Percentiles rank a stretch among this genome's conserved stretches.
Conservation (phyloP, 2,113 vertebrate species). For the Syngnathoides biaculeatus region DNA sequence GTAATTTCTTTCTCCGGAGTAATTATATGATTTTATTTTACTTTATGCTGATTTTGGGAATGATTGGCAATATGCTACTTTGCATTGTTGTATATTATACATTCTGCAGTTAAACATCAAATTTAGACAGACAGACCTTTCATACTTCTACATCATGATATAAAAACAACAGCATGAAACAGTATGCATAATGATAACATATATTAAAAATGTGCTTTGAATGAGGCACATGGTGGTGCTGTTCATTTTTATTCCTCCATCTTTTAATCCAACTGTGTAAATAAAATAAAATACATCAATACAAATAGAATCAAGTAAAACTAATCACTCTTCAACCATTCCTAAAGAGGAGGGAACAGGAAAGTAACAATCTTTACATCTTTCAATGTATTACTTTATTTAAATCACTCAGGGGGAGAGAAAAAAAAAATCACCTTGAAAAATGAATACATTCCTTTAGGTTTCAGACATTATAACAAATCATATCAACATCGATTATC, state of each 20-base stretch:
- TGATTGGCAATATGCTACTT: no score
- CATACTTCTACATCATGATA: background rate
- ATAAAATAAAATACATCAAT: background rate
- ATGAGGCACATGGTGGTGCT: constrained; percentile 30
- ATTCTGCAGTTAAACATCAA: background rate
- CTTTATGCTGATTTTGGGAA: no score
- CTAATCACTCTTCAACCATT: background rate
- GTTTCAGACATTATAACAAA: constrained; percentile 62
- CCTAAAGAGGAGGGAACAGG: background rate
- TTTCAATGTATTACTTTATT: constrained; percentile 66
- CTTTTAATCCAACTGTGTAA: background rate
- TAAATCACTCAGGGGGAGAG: constrained; percentile 53
- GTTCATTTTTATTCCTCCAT: background rate
- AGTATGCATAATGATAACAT: no score
- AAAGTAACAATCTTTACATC: background rate
- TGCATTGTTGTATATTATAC: no score
- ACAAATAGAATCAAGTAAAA: background rate
- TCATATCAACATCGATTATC: constrained; percentile 65
- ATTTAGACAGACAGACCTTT: background rate
- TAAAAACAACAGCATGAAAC: no score
- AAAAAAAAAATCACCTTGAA: constrained; percentile 63
- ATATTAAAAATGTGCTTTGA: background rate
- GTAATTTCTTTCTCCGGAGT: no score
- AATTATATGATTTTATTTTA: no score
- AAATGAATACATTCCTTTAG: constrained; percentile 72